Conservation (phyloP, 2,797 vertebrate genomes). For the Pangasius sanitwongsei region DNA sequence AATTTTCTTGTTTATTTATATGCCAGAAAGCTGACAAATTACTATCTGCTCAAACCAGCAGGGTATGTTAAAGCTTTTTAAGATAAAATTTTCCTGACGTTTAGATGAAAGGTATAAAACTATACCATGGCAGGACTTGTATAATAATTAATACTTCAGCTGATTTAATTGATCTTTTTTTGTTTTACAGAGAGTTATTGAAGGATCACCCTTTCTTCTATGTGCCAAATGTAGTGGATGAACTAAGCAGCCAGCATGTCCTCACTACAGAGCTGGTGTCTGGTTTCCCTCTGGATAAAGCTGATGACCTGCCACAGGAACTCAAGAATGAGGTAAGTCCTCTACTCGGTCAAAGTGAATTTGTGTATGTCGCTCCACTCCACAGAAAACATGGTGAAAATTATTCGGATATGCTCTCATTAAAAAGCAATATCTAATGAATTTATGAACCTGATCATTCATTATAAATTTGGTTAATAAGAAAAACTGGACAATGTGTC, state of each 20-base stretch:
- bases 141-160: neutral
- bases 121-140: neutral
- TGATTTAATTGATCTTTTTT: neutral
- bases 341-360: neutral
- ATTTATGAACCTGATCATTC: neutral
- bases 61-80: neutral
- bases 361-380: neutral
- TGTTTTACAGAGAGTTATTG: conserved; percentile 82
- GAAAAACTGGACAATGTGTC: no score
- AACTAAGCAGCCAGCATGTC: conserved; percentile 85
- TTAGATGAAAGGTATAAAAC: no score
- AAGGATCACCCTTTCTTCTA: conserved; percentile 93
- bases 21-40: neutral
- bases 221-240: conserved; percentile 88
- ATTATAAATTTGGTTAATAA: neutral
- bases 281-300: conserved; percentile 92
- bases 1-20: neutral
- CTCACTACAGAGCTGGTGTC: conserved; percentile 92
- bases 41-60: neutral
- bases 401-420: neutral
- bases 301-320: conserved; percentile 84
- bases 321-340: conserved; percentile 86
- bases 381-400: neutral
- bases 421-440: neutral
- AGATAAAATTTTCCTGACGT: neutral